Evolutionary conservation across 1,140 invertebrate species (phyloP).

Genomic region (Stenopsyche tienmushanensis): DNA sequence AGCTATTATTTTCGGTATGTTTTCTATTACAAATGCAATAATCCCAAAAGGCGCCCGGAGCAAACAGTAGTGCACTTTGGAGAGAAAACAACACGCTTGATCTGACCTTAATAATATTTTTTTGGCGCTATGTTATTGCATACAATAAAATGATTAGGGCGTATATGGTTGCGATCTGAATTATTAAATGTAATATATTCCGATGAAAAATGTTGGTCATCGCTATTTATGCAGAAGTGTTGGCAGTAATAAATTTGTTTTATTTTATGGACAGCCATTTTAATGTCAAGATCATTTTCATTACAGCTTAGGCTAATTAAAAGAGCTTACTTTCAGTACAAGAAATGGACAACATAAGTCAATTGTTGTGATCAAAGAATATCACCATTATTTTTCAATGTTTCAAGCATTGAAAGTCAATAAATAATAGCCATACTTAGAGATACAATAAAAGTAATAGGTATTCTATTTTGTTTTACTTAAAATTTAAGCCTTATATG

Average conservation of each 20-base stretch:
- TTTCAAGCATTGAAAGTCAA: not conserved
- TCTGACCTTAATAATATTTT: slow-evolving; percentile 25
- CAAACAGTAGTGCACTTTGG: slow-evolving; percentile 26
- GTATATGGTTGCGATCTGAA: too few relatives aligned
- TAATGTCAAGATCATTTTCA: too few relatives aligned
- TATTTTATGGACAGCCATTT: too few relatives aligned
- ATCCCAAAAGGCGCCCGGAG: slow-evolving; percentile 16
- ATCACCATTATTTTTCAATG: not conserved
- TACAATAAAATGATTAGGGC: slow-evolving; percentile 24
- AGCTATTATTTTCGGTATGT: slow-evolving; percentile 21
- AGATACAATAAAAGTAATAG: not conserved
- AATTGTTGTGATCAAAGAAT: too few relatives aligned
- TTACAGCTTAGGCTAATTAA: too few relatives aligned
- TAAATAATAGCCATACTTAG: not conserved
- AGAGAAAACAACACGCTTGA: slow-evolving; percentile 7
- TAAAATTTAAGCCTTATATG: too few relatives aligned
- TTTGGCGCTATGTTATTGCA: slow-evolving; percentile 17
- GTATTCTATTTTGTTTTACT: too few relatives aligned
- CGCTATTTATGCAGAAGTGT: not conserved
- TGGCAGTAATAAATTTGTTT: too few relatives aligned
- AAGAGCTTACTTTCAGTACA: too few relatives aligned
- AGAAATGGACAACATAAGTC: too few relatives aligned
- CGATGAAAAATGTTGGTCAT: not conserved
- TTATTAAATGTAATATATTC: not conserved
- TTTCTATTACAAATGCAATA: slow-evolving; percentile 17